These are phyloP conservation scores for Albula goreensis DNA, from an alignment of 2,113 vertebrate species.

Conservation along the genomic window DNA sequence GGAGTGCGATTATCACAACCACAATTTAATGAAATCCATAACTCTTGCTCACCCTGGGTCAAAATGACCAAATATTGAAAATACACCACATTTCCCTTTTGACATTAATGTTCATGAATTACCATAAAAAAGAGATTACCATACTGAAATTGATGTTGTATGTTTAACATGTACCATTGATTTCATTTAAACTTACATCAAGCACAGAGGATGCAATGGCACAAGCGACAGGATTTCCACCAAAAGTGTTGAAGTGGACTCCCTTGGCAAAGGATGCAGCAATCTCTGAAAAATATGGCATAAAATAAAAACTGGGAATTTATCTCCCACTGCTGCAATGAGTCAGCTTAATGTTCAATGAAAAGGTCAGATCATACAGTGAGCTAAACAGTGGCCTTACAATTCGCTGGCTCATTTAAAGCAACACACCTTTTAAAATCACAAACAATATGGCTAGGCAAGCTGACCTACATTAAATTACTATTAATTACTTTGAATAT, in stretches of 20 bases:
- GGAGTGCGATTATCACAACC: not conserved
- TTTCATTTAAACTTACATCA: slow-evolving; percentile 69
- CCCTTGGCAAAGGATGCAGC: slow-evolving; percentile 70
- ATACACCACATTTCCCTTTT: not conserved
- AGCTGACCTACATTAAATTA: not conserved
- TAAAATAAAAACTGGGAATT: not conserved
- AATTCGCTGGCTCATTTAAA: not conserved
- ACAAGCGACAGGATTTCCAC: slow-evolving; percentile 85
- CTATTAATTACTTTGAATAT: not conserved
- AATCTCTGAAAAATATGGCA: slow-evolving; percentile 73
- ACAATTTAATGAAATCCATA: not conserved
- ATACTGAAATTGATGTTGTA: not conserved
- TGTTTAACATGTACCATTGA: not conserved
- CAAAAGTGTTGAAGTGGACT: slow-evolving; percentile 86
- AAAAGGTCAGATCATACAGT: not conserved
- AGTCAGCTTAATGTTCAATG: not conserved
- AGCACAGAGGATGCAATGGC: slow-evolving; percentile 81
- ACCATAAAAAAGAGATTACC: not conserved
- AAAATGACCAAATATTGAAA: not conserved
- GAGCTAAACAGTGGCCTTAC: not conserved
- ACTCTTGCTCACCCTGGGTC: not conserved
- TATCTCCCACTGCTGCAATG: not conserved
- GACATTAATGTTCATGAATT: not conserved
- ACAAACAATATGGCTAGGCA: not conserved
- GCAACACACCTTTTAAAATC: not conserved